Conservation (phyloP, 2,113 vertebrate genomes). For the Pterophyllum scalare region DNA sequence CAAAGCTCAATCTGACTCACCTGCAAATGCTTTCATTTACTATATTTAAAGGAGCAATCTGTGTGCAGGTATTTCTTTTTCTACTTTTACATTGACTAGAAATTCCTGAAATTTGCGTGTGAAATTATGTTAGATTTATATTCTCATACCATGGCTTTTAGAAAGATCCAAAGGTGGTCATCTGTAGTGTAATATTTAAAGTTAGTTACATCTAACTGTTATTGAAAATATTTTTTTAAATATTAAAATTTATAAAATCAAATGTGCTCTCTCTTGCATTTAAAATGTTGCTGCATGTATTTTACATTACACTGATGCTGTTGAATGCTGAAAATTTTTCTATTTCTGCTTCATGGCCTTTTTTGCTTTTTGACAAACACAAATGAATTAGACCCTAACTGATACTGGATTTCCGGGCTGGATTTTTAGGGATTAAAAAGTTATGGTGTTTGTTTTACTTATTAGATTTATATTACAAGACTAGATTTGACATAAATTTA, state of each 20-base stretch:
- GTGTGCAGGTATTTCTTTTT: not conserved
- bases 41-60: not conserved
- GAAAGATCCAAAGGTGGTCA: not conserved
- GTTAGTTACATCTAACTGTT: not conserved
- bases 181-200: not conserved
- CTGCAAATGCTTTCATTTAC: not conserved
- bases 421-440: fast-evolving
- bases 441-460: not conserved
- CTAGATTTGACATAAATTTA: not conserved
- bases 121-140: not conserved
- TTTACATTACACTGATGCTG: not conserved
- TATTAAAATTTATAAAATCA: not conserved
- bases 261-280: not conserved
- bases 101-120: not conserved
- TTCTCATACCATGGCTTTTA: fast-evolving
- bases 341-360: no score
- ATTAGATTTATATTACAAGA: not conserved
- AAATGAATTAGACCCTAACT: no score
- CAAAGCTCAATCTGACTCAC: no score
- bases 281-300: not conserved
- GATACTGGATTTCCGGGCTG: not conserved
- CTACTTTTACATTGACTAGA: not conserved
- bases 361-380: no score
- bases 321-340: no score
- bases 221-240: not conserved